These are phyloP conservation scores for Platysternon megacephalum DNA, from an alignment of 2,113 vertebrate species.

Conservation along the genomic window DNA sequence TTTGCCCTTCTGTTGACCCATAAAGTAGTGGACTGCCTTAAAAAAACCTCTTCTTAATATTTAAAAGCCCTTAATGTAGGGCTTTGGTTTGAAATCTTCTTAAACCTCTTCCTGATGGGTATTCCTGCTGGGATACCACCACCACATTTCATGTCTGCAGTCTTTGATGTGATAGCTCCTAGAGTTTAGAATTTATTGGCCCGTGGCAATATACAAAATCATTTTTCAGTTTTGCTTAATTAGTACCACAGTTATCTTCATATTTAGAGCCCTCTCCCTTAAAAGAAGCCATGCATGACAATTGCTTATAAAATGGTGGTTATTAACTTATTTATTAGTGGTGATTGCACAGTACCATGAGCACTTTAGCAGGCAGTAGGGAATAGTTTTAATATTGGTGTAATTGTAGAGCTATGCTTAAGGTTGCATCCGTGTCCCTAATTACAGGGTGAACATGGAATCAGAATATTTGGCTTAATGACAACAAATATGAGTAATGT, in stretches of 20 bases:
- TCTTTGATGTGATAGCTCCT: background rate
- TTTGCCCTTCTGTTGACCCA: fast-evolving
- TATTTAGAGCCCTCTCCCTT: background rate
- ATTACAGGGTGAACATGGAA: background rate
- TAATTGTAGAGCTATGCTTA: background rate
- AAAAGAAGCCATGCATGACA: background rate
- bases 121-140: no score
- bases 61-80: background rate
- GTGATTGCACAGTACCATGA: background rate
- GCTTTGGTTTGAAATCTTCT: background rate
- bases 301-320: background rate
- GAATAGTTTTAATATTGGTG: background rate
- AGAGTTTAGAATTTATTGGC: background rate
- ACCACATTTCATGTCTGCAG: background rate
- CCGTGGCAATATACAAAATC: background rate
- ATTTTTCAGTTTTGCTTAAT: background rate
- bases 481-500: background rate
- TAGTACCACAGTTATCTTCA: background rate
- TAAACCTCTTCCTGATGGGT: background rate
- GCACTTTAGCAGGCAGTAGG: background rate
- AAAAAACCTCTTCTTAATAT: background rate
- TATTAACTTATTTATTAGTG: background rate
- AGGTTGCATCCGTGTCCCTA: background rate
- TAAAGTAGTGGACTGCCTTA: background rate
- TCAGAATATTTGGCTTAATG: background rate